Evolutionary conservation across 2,888 invertebrate species (phyloP), one percentile per base, ranked within the genome.

Genomic region (Fissipunctia ypsillon): DNA sequence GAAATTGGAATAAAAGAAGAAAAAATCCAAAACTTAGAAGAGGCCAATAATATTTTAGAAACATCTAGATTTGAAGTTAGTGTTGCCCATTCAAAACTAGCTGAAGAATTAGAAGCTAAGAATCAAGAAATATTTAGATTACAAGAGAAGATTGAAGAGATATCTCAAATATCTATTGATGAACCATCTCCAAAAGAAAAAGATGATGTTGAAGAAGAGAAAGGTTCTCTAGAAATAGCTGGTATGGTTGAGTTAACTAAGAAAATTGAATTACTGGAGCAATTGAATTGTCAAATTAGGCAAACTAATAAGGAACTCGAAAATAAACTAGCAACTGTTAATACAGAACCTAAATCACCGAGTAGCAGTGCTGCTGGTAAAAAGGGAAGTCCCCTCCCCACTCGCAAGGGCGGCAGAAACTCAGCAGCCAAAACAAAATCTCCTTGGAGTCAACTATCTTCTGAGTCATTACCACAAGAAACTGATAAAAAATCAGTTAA

Each of bases 1-100:
- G 96, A 97, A 85, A 91, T 97, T 73, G 94, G 96, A 80, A 95
- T 96, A 81, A 97, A 97, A 90, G 96, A 97, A 82, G 94, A 96
- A 72, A 97, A 94, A 90, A 96, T 97, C 67, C 89, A 89, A 64
- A 96, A 94, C 84, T 92, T 97, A 78, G 96, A 97, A 88, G 96
- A 97, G 85, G 96, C 96, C 52, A 96, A 97, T 83, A 92, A 93
- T 61, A 96, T 95, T 81, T 92, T 96, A 74, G 96, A 97, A 91
- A 94, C 91, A 87, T 90, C 95, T 81, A 91, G 96, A 83, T 94
- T 95, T 93, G 94, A 95, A 90, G 93, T 97, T n/a, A 96, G 96
- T 88, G 91, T 96, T 35, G 95, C 96, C 64, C 90, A 97, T 88
- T 96, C 96, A 9, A 97, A 97, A 87, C 93, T 97, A 84, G 91